Evolutionary conservation across 2,888 invertebrate genomes (phyloP).

Genomic region (Caenorhabditis sulstoni): DNA sequence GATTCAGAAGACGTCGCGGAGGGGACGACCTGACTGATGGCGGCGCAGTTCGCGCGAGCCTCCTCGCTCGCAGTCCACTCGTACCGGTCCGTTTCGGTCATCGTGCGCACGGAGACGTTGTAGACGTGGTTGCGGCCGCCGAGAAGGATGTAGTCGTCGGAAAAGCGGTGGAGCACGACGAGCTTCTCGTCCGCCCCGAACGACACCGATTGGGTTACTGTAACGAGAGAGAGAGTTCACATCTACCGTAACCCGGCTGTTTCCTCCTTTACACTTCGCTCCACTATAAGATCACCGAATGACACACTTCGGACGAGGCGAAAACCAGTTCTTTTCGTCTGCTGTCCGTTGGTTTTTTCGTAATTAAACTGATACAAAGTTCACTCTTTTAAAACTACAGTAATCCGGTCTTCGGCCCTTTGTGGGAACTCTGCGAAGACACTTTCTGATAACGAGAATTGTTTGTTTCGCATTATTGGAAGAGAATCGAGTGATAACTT

Average conservation of each 20-base stretch:
- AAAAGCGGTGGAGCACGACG: slow-evolving; percentile 45
- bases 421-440: background rate
- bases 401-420: no score
- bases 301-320: no score
- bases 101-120: slow-evolving; percentile 53
- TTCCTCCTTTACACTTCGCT: no score
- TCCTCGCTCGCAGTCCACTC: slow-evolving; percentile 60
- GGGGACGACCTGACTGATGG: slow-evolving; percentile 46
- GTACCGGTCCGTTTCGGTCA: slow-evolving; percentile 46
- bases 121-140: slow-evolving; percentile 62
- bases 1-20: background rate
- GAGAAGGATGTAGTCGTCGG: slow-evolving; percentile 32
- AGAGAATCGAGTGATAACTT: slow-evolving; percentile 15
- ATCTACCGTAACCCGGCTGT: slow-evolving; percentile 4
- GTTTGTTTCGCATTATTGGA: background rate
- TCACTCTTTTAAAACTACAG: no score
- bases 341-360: no score
- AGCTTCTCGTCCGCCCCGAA: slow-evolving; percentile 42
- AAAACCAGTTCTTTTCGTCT: no score
- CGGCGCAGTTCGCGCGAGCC: slow-evolving; percentile 50
- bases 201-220: slow-evolving; percentile 40
- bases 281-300: no score
- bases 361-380: no score
- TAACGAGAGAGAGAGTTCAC: no score
- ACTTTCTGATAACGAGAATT: background rate